Evolutionary conservation across 2,113 vertebrate species (phyloP), one percentile per base, ranked within the genome.

Genomic region (Fregata magnificens): DNA sequence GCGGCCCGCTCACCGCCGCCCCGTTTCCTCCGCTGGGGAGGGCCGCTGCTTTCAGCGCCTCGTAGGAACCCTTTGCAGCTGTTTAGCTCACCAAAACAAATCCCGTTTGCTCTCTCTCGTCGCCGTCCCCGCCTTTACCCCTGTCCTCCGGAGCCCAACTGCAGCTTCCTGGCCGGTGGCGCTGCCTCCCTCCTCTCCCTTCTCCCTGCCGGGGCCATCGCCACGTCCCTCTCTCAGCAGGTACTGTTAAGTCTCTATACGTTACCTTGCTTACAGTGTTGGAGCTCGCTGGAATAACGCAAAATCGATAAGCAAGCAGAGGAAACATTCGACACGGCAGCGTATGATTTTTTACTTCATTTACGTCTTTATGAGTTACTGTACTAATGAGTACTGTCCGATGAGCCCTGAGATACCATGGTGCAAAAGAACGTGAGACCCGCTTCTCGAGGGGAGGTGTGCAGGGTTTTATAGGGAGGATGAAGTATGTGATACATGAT

Each of bases 251-350:
- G 28, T 17, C 42, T 36, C 47, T 29, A 2, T 10, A 16, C 16
- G 0, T 26, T 14, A 10, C 47, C 31, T 40, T 2, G 3, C 49
- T 22, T 17, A 10, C 10, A 12, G 1, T 10, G 31, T 19, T 22
- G 26, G 56, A 22, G 34, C 36, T 62, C 19, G 5, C 77, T 25
- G 38, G 25, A 55, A 1, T 12, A 4, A 5, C 5, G 44, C 59
- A n/a, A 7, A 13, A 29, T 34, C 52, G 5, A 9, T 40, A 6
- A 59, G 32, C 7, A 26, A 26, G 49, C 73, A 50, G 52, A 61
- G 70, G 47, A n/a, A 42, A 34, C n/a, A 2, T 14, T 9, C 17
- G 2, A 1, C 19, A 20, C 4, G 2, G 22, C 62, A 19, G 19
- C 7, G 38, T 13, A 11, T 7, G 5, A 1, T 25, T 78, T 9